Evolutionary conservation across 2,888 invertebrate species (phyloP), one percentile per base, ranked within the genome.

Genomic region (Oligia strigilis): DNA sequence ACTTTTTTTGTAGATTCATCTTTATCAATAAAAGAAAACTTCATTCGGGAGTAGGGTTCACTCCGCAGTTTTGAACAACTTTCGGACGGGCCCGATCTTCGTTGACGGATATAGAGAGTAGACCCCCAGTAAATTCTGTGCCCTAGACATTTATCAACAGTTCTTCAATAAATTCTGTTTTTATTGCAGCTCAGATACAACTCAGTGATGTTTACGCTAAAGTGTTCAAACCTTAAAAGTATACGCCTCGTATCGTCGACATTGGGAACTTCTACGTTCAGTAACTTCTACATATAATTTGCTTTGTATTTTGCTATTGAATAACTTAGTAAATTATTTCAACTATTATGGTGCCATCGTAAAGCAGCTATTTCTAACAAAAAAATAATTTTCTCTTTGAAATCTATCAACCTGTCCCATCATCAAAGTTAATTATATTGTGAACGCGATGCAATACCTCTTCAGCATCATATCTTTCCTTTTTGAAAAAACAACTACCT

Each of bases 371-470:
- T 17, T 49, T 65, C n/a, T 23, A 64, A 29, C 13, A 65, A 49
- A 19, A 52, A n/a, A 17, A 43, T 4, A 0, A 0, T 14, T 2
- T 1, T 0, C n/a, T 60, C 3, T 0, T 0, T 14, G 43, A 23
- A 19, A 43, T 71, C 8, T 19, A 43, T 58, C 40, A 52, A 2
- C 13, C 23, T 55, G 19, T 43, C 1, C 43, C 13, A 46, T 36
- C 17, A 60, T n/a, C 17, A 40, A 52, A 43, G 52, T 46, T 65
- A 70, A 73, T 82, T 77, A 67, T 72, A 77, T 60, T 64, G 58
- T 74, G 36, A 65, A 64, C 66, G 73, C 62, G 29, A 86, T 2
- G 0, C 55, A n/a, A 60, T 6, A 29, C 46, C 19, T 60, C 52
- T 46, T 74, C 40, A 52, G 6, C 46, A 65, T 58, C 23, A 58